Evolutionary conservation across 2,797 vertebrate species (phyloP).

Genomic region (Graptemys geographica): DNA sequence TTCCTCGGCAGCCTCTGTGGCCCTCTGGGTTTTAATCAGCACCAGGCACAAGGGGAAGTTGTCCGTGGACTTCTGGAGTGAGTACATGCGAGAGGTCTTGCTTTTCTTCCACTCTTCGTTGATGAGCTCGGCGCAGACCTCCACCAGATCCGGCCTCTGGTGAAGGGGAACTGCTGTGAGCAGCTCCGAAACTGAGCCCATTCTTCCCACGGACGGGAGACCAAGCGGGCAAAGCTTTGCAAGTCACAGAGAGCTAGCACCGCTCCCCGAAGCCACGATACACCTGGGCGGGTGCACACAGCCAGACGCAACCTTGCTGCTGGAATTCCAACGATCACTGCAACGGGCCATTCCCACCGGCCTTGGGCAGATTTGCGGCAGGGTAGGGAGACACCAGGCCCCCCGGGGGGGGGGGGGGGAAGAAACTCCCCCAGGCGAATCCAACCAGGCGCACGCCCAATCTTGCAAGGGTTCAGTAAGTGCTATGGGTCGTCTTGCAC

Average conservation of each 20-base stretch:
- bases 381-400: too few species aligned
- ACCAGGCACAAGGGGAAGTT: slow-evolving; percentile 90
- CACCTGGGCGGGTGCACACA: fast-evolving
- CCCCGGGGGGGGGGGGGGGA: too few species aligned
- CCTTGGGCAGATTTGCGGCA: background rate
- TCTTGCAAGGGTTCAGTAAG: background rate
- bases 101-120: slow-evolving; percentile 94
- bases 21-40: slow-evolving; percentile 79
- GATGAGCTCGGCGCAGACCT: slow-evolving; percentile 90
- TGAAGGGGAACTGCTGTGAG: slow-evolving; percentile 88
- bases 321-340: background rate
- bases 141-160: slow-evolving; percentile 88
- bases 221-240: slow-evolving; percentile 51
- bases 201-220: slow-evolving; percentile 75
- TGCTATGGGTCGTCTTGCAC: background rate
- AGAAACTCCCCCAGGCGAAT: background rate
- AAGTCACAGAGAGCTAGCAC: fast-evolving
- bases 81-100: slow-evolving; percentile 88
- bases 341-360: background rate
- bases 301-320: background rate
- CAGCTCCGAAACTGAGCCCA: slow-evolving; percentile 64
- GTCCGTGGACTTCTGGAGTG: slow-evolving; percentile 88
- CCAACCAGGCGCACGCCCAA: background rate
- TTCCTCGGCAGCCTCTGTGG: fast-evolving
- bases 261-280: fast-evolving